Percentiles rank a stretch among this genome's conserved stretches.
phyloP scores from a whole-genome alignment of 2,797 vertebrate genomes.

The Propithecus perrieri region DNA sequence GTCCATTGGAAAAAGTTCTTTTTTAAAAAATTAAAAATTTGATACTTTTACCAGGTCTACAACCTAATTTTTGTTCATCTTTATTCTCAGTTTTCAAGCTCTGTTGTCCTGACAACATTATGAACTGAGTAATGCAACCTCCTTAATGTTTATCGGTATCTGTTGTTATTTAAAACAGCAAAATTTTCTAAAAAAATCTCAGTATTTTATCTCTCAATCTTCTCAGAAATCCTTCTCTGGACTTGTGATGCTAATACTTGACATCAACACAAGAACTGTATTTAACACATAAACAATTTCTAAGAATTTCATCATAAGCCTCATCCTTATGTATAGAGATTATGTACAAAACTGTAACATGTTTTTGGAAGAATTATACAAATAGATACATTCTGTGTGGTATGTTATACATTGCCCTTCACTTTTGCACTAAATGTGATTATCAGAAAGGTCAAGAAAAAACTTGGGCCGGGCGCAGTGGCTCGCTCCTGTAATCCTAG shows the following conservation, averaged over 20 bases:
- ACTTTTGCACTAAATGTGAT: not conserved
- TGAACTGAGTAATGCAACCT: conserved; percentile 56
- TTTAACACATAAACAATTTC: not conserved
- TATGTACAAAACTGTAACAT: not conserved
- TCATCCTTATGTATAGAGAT: not conserved
- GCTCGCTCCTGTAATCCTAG: no score
- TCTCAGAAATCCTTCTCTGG: conserved; percentile 23
- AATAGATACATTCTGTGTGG: not conserved
- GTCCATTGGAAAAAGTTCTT: not conserved
- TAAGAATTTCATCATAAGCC: not conserved
- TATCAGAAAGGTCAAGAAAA: conserved; percentile 19
- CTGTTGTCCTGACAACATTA: conserved; percentile 78
- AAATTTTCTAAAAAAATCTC: conserved; percentile 53
- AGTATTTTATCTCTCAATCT: conserved; percentile 26
- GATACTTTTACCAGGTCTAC: conserved; percentile 3
- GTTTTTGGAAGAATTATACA: conserved; percentile 13
- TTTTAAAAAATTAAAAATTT: conserved; percentile 25
- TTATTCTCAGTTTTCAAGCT: conserved; percentile 69
- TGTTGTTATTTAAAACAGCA: conserved; percentile 62
- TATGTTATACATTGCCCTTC: not conserved
- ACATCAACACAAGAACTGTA: not conserved
- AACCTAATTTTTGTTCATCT: conserved; percentile 42
- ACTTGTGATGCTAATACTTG: not conserved
- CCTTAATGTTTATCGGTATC: conserved; percentile 62
- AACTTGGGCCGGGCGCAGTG: not conserved